Conservation (phyloP, 2,113 vertebrate species). For the Monopterus albus region DNA sequence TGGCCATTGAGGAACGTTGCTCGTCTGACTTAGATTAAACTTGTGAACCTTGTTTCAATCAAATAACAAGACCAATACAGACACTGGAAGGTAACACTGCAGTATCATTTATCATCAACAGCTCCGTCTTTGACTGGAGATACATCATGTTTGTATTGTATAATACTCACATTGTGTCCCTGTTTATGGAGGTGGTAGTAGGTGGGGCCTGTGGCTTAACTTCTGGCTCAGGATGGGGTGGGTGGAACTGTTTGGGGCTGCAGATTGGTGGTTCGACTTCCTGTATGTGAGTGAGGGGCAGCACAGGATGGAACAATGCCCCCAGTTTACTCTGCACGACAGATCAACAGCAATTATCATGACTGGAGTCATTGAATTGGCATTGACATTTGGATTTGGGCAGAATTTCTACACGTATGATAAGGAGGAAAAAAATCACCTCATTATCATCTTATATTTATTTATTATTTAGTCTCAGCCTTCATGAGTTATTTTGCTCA, state of each 20-base stretch:
- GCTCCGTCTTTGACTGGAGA: neutral
- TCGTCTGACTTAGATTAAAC: too few relatives aligned
- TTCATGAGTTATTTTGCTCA: too few relatives aligned
- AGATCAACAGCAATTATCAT: neutral
- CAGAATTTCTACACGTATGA: too few relatives aligned
- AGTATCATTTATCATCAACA: too few relatives aligned
- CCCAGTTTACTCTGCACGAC: slow-evolving; percentile 78
- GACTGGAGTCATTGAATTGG: neutral
- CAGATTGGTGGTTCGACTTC: slow-evolving; percentile 81
- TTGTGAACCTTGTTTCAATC: too few relatives aligned
- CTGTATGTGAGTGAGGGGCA: slow-evolving; percentile 80
- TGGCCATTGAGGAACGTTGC: too few relatives aligned
- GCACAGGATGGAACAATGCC: slow-evolving; percentile 79
- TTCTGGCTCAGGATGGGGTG: slow-evolving; percentile 49
- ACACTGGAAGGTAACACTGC: too few relatives aligned
- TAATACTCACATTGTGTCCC: slow-evolving; percentile 86
- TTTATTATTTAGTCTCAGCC: too few relatives aligned
- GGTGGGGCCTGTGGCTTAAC: slow-evolving; percentile 72
- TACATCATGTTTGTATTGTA: neutral
- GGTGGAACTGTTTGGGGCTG: slow-evolving; percentile 78
- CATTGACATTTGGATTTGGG: neutral
- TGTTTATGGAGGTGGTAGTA: slow-evolving; percentile 70
- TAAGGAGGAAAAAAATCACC: too few relatives aligned
- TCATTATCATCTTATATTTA: too few relatives aligned
- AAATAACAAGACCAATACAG: too few relatives aligned